Percentiles rank a stretch among this genome's conserved stretches.
Conservation (phyloP, 2,113 vertebrate species). For the Lepisosteus oculatus region DNA sequence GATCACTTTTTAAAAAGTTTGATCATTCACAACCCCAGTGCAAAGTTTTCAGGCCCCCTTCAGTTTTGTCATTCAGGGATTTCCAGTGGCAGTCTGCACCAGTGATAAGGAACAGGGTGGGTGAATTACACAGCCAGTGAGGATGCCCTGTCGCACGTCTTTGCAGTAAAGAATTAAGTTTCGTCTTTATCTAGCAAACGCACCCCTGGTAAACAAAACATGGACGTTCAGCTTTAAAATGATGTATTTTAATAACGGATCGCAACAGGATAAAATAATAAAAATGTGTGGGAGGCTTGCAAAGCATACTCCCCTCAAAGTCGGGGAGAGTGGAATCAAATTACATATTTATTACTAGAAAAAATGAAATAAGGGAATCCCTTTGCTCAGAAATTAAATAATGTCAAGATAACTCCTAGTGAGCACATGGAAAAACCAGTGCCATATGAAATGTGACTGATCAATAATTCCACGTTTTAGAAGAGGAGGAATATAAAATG, state of each 20-base stretch:
- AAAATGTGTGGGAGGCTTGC: not conserved
- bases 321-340: not conserved
- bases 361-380: slow-evolving; percentile 10
- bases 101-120: too few species aligned
- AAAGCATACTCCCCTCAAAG: not conserved
- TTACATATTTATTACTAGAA: slow-evolving; percentile 9
- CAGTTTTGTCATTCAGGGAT: too few species aligned
- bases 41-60: too few species aligned
- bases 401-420: not conserved
- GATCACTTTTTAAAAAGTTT: too few species aligned
- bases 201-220: not conserved
- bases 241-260: not conserved
- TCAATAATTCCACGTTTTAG: not conserved
- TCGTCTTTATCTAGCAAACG: slow-evolving; percentile 4
- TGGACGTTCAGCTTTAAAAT: not conserved
- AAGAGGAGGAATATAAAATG: not conserved
- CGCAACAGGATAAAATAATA: not conserved
- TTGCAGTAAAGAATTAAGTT: slow-evolving; percentile 3
- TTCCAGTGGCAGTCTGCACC: too few species aligned
- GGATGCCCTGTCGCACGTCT: not conserved
- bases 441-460: not conserved
- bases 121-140: too few species aligned
- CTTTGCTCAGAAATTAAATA: not conserved
- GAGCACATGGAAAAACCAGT: not conserved
- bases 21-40: too few species aligned